Base-by-base conservation (phyloP, 64 coral and sea anemone genomes). In the Montipora sp. region DNA sequence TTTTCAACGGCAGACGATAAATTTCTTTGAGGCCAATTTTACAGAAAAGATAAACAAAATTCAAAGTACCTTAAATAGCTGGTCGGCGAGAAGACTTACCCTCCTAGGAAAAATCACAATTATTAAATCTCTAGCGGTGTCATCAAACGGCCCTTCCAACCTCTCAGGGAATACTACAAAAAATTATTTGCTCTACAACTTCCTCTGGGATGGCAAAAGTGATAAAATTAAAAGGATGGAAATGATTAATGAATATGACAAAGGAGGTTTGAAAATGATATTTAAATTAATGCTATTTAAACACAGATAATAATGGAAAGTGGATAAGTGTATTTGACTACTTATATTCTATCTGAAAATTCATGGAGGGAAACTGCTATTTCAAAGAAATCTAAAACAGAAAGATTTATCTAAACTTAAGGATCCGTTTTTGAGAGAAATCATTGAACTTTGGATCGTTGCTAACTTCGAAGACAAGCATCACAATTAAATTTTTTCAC, bases 21-120 rank as follows among this genome's bases (percentile, higher is more conserved):
- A 65, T 14, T 65, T 13, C 20, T 27, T 16, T n/a, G 24, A 78
- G 50, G 73, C 51, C 43, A 89, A 22, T 15, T 89, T 77, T 77
- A 75, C 72, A 45, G 19, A 77, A 53, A 75, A 43, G 75, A 58
- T 49, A 75, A 47, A 59, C 72, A 90, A 78, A 48, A 7, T 89
- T 7, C 50, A 77, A 15, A 78, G 73, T 47, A 15, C 65, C 73
- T 7, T 16, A 88, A 89, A 59, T 75, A 47, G 69, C 24, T 73
- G 21, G 24, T 73, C n/a, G 21, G 5, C 24, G 21, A 24, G 21
- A 5, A 5, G 19, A 19, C 24, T 27, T 27, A 27, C 24, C 77
- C 3, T 49, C 3, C 20, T 18, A 79, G 18, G 77, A 18, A 50
- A n/a, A 68, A 68, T 68, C 18, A 15, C 65, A 68, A 20, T 68